These are phyloP conservation scores for Masticophis lateralis DNA, from an alignment of 2,797 vertebrate genomes.

Conservation along the genomic window DNA sequence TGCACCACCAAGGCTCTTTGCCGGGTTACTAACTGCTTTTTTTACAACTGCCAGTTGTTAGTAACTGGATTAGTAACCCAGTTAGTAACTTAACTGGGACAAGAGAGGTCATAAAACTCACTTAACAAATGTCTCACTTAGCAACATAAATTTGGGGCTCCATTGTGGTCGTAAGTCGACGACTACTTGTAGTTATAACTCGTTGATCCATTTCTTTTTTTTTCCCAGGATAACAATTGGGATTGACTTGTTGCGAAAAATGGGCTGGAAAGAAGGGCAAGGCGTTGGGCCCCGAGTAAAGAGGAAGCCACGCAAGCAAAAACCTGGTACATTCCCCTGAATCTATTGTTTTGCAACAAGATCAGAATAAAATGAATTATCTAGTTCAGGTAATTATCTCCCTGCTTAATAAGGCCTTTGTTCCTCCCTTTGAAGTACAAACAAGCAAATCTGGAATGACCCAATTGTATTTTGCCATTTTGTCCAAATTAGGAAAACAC, in stretches of 20 bases:
- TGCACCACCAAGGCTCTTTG: too few species aligned
- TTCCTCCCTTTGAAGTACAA: too few species aligned
- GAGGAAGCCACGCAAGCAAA: conserved; percentile 79
- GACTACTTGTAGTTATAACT: not conserved
- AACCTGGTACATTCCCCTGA: conserved; percentile 67
- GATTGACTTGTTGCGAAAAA: conserved; percentile 85
- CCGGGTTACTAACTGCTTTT: too few species aligned
- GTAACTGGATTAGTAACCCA: too few species aligned
- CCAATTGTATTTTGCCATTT: not conserved
- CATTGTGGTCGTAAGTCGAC: not conserved
- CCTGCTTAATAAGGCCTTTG: not conserved
- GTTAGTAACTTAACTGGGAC: too few species aligned
- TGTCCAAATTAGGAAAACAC: not conserved
- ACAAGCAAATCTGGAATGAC: not conserved
- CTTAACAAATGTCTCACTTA: too few species aligned
- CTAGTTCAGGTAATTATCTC: not conserved
- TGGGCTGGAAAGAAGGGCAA: conserved; percentile 98
- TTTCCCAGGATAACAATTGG: conserved; percentile 82
- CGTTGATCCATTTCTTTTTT: not conserved
- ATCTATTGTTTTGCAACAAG: not conserved
- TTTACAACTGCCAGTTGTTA: too few species aligned
- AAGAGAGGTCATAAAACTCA: too few species aligned
- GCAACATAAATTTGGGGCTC: not conserved
- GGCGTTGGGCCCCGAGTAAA: conserved; percentile 91
- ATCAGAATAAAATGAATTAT: not conserved